A percentile compares a stretch with the other conserved stretches of the same genome.
These are phyloP conservation scores for Pinctada fucata DNA, from an alignment of 2,888 invertebrate species.

Conservation along the genomic window DNA sequence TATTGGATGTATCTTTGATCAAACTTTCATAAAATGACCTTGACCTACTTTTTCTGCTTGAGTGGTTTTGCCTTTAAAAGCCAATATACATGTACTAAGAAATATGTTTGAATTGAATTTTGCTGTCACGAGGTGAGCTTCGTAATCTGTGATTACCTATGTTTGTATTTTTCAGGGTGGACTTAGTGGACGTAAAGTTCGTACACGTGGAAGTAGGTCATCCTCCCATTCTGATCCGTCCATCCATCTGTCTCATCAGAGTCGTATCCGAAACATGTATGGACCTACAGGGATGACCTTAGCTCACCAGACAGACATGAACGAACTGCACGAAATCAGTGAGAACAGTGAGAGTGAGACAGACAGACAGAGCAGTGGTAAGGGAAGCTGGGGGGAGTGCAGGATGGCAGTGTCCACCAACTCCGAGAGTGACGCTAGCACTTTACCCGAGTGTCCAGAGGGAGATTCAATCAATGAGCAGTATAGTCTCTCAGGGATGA, in stretches of 20 bases:
- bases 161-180: slow-evolving; percentile 57
- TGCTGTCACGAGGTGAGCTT: no score
- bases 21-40: no score
- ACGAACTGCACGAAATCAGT: slow-evolving; percentile 44
- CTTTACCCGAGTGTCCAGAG: slow-evolving; percentile 37
- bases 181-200: slow-evolving; percentile 49
- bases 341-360: slow-evolving; percentile 57
- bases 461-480: slow-evolving; percentile 32
- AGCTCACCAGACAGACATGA: slow-evolving; percentile 33
- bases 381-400: slow-evolving; percentile 37
- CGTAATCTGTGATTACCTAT: no score
- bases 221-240: slow-evolving; percentile 59
- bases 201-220: slow-evolving; percentile 34
- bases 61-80: no score
- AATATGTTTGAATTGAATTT: no score
- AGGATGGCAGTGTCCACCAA: slow-evolving; percentile 41
- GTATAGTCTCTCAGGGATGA: slow-evolving; percentile 10
- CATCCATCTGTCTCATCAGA: slow-evolving; percentile 67
- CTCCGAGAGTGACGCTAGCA: slow-evolving; percentile 41
- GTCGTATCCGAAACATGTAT: slow-evolving; percentile 65
- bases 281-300: slow-evolving; percentile 40
- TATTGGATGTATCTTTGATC: no score
- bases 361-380: slow-evolving; percentile 28
- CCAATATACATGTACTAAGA: no score
- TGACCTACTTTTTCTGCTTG: no score